Evolutionary conservation across 2,797 vertebrate genomes (phyloP).

Genomic region (Centropyge bicolor): DNA sequence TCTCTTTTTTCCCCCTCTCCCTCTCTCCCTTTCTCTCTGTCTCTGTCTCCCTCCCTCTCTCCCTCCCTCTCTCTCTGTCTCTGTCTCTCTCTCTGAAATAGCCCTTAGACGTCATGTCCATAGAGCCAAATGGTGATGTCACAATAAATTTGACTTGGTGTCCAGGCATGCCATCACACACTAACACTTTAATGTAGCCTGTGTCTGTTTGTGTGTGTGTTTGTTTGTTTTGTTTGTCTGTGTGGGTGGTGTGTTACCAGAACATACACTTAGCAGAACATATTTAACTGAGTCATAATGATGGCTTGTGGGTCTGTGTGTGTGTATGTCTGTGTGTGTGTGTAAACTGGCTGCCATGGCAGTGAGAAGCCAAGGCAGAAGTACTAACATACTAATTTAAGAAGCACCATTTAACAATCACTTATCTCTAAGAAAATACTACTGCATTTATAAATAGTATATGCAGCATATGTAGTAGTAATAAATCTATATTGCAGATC

Average conservation of each 20-base stretch:
- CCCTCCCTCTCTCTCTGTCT: not conserved
- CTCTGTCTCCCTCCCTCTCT: constrained; percentile 4
- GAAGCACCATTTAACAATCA: not conserved
- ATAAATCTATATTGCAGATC: not conserved
- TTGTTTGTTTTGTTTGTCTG: constrained; percentile 56
- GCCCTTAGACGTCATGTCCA: constrained; percentile 57
- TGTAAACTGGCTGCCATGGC: constrained; percentile 37
- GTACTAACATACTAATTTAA: not conserved
- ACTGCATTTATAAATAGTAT: not conserved
- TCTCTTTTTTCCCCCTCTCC: not conserved
- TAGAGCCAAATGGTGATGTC: constrained; percentile 73
- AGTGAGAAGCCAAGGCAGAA: constrained; percentile 38
- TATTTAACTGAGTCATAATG: constrained; percentile 72
- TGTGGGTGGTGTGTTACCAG: constrained; percentile 69
- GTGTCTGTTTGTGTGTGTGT: constrained; percentile 28
- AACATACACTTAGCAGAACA: constrained; percentile 66
- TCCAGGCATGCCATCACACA: constrained; percentile 39
- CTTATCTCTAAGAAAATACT: not conserved
- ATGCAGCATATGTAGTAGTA: not conserved
- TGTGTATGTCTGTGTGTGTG: constrained; percentile 22
- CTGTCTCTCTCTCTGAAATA: constrained; percentile 27
- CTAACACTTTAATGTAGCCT: constrained; percentile 38
- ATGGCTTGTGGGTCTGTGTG: constrained; percentile 39
- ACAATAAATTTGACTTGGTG: constrained; percentile 62
- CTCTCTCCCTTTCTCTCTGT: not conserved